Percentiles rank a stretch among this genome's conserved stretches.
These are phyloP conservation scores for Nibea albiflora DNA, from an alignment of 2,113 vertebrate genomes.

Conservation along the genomic window DNA sequence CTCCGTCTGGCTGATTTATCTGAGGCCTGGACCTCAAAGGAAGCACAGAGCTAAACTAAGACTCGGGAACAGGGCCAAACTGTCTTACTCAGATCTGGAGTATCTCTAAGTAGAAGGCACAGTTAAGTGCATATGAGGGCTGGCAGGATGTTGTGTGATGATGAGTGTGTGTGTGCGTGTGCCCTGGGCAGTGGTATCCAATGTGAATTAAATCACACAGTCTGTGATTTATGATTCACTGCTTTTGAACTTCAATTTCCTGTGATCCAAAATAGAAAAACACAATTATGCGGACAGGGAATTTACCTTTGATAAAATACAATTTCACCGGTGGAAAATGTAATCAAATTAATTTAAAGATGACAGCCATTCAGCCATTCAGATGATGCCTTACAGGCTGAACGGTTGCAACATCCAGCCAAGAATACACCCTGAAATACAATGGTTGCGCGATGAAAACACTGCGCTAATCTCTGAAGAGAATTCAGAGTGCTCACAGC, in stretches of 20 bases:
- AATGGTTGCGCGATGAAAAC: slow-evolving; percentile 9
- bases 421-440: slow-evolving; percentile 22
- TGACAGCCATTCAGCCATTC: slow-evolving; percentile 1
- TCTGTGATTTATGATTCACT: slow-evolving; percentile 39
- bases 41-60: slow-evolving; percentile 44
- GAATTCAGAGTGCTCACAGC: neutral
- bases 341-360: slow-evolving; percentile 43
- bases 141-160: neutral
- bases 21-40: slow-evolving; percentile 58
- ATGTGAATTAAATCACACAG: slow-evolving; percentile 44
- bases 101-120: slow-evolving; percentile 49
- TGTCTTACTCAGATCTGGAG: slow-evolving; percentile 62
- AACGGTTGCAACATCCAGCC: neutral
- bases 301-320: slow-evolving; percentile 22
- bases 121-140: slow-evolving; percentile 49
- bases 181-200: slow-evolving; percentile 35
- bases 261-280: slow-evolving; percentile 20
- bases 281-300: neutral
- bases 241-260: slow-evolving; percentile 42
- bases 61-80: slow-evolving; percentile 65
- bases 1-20: slow-evolving; percentile 66
- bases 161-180: neutral
- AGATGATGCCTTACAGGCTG: neutral
- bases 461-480: neutral
- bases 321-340: neutral